phyloP scores from a whole-genome alignment of 2,888 invertebrate genomes.

The Meliscaeva auricollis region DNA sequence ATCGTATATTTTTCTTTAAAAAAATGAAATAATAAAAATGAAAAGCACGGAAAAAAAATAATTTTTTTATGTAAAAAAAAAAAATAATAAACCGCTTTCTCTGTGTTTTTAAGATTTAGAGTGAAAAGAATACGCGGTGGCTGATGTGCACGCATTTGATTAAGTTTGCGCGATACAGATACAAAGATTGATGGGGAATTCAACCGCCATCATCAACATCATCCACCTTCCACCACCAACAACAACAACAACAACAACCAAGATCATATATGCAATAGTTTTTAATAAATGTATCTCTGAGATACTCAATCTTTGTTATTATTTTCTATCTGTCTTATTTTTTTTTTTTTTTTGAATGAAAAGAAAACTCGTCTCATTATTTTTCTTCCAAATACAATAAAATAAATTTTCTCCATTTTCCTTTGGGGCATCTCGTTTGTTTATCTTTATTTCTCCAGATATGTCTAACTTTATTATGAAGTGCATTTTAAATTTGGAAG shows the following conservation, averaged over 20 bases:
- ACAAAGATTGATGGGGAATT: conserved; percentile 35
- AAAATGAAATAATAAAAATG: conserved; percentile 40
- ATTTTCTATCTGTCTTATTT: not conserved
- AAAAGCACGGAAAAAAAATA: conserved; percentile 37
- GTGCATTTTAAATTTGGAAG: conserved; percentile 37
- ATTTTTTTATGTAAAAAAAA: conserved; percentile 31
- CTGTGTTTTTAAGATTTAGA: conserved; percentile 68
- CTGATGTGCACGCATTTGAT: conserved; percentile 68
- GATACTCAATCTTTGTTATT: conserved; percentile 40
- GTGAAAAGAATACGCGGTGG: conserved; percentile 69
- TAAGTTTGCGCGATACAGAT: conserved; percentile 48
- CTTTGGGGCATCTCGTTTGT: conserved; percentile 46
- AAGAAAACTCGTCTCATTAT: conserved; percentile 56
- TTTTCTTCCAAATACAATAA: conserved; percentile 39
- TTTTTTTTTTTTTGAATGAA: conserved; percentile 15
- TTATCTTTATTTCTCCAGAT: conserved; percentile 18
- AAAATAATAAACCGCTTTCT: conserved; percentile 74
- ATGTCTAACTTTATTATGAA: conserved; percentile 15
- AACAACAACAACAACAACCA: conserved; percentile 8
- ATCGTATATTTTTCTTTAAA: conserved; percentile 30
- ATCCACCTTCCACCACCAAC: conserved; percentile 28
- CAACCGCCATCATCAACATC: conserved; percentile 1
- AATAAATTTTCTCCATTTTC: conserved; percentile 60
- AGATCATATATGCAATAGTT: conserved; percentile 23
- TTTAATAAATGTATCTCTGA: conserved; percentile 1